phyloP scores from a whole-genome alignment of 2,113 vertebrate genomes.

The Dolichallabes microphthalmus region DNA sequence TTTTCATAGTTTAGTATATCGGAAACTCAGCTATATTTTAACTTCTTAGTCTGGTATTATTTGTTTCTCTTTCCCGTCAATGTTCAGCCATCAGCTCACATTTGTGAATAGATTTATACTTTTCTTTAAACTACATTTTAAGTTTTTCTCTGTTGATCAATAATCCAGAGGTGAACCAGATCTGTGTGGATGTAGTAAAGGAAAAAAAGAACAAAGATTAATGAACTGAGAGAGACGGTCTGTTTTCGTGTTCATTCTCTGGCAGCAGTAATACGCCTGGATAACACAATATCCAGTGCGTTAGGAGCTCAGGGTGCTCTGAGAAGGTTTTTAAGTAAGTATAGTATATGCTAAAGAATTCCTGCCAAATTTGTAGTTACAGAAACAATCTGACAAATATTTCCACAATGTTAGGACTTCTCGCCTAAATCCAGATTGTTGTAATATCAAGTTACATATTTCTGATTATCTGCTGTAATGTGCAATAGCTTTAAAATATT shows the following conservation, averaged over 20 bases:
- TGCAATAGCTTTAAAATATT: background rate
- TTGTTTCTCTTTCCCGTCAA: background rate
- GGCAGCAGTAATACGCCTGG: background rate
- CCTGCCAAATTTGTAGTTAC: background rate
- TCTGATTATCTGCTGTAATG: background rate
- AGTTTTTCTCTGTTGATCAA: background rate
- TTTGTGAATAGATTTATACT: background rate
- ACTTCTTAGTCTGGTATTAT: background rate
- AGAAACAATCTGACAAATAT: background rate
- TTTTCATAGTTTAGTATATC: too few species aligned
- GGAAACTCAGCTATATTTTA: too few species aligned
- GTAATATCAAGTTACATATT: background rate
- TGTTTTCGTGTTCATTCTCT: background rate
- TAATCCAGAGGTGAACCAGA: background rate
- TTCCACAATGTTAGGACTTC: background rate
- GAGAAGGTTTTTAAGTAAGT: background rate
- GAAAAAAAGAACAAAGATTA: background rate
- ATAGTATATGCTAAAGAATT: background rate
- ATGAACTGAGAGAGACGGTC: background rate
- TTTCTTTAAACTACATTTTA: background rate
- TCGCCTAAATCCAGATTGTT: background rate
- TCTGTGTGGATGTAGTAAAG: background rate
- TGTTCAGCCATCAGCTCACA: background rate
- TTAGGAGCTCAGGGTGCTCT: background rate
- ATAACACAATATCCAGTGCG: background rate